These are phyloP conservation scores for Augochlorella aurata DNA, from an alignment of 2,888 invertebrate species.

Conservation along the genomic window DNA sequence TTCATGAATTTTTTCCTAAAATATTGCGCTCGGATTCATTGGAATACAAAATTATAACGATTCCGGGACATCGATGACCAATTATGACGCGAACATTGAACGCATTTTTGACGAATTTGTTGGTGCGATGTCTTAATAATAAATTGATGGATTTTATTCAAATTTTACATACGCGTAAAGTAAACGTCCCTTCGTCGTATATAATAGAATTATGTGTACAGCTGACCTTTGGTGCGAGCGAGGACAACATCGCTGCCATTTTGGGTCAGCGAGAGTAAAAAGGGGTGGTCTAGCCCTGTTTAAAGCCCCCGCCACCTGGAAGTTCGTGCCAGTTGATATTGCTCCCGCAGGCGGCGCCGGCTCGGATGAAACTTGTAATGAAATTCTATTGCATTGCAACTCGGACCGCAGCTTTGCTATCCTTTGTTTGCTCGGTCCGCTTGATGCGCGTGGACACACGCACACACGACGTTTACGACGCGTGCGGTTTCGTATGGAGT, in stretches of 20 bases:
- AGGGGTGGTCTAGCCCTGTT: conserved; percentile 18
- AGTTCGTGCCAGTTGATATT: conserved; percentile 43
- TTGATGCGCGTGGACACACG: conserved; percentile 26
- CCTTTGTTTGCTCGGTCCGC: conserved; percentile 38
- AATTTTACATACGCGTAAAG: too few species aligned
- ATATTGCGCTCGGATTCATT: too few species aligned
- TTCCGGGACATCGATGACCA: too few species aligned
- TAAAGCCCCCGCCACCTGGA: conserved; percentile 25
- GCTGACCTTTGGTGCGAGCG: too few species aligned
- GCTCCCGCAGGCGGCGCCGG: conserved; percentile 31
- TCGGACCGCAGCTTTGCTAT: conserved; percentile 26
- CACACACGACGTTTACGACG: background rate
- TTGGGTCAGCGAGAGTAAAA: conserved; percentile 24
- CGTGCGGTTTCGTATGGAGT: background rate
- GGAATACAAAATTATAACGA: too few species aligned
- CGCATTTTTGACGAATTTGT: too few species aligned
- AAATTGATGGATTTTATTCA: too few species aligned
- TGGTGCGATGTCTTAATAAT: too few species aligned
- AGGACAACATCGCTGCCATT: conserved; percentile 19
- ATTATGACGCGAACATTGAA: too few species aligned
- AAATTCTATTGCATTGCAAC: conserved; percentile 60
- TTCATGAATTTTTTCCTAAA: too few species aligned
- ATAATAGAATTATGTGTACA: too few species aligned
- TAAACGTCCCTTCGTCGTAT: too few species aligned
- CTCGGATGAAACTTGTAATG: conserved; percentile 56